These are phyloP conservation scores for Helicolenus hilgendorfi DNA, from an alignment of 2,797 vertebrate species.

Conservation along the genomic window DNA sequence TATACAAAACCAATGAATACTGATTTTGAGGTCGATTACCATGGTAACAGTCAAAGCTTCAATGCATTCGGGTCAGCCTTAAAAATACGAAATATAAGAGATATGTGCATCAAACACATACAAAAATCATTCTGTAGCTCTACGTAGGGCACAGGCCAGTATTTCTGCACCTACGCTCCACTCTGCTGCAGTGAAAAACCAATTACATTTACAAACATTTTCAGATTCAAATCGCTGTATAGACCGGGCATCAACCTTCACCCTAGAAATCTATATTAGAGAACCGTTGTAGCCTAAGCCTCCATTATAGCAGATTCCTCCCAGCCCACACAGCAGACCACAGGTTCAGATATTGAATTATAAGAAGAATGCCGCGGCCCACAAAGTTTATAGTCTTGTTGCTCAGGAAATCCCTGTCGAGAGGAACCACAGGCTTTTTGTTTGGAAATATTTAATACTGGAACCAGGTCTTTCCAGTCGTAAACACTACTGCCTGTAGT, in stretches of 20 bases:
- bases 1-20: too few species aligned
- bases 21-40: too few species aligned
- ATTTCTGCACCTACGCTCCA: background rate
- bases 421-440: slow-evolving; percentile 45
- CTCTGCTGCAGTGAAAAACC: background rate
- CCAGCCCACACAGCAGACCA: slow-evolving; percentile 15
- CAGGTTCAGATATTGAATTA: slow-evolving; percentile 31
- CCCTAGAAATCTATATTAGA: background rate
- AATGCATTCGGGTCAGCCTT: too few species aligned
- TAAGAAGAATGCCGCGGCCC: slow-evolving; percentile 33
- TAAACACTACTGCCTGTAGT: slow-evolving; percentile 47
- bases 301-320: background rate
- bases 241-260: background rate
- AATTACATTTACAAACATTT: background rate
- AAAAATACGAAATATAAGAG: too few species aligned
- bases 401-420: slow-evolving; percentile 73
- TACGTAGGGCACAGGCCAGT: background rate
- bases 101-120: too few species aligned
- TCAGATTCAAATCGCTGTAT: background rate
- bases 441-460: slow-evolving; percentile 64
- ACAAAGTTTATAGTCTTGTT: slow-evolving; percentile 54
- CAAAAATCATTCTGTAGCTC: background rate
- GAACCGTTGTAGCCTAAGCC: background rate
- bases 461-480: slow-evolving; percentile 52
- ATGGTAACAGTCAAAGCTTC: too few species aligned